Percentiles rank a stretch among this genome's conserved stretches.
These are phyloP conservation scores for Stenoptilia bipunctidactyla DNA, from an alignment of 2,888 invertebrate genomes.

Conservation along the genomic window DNA sequence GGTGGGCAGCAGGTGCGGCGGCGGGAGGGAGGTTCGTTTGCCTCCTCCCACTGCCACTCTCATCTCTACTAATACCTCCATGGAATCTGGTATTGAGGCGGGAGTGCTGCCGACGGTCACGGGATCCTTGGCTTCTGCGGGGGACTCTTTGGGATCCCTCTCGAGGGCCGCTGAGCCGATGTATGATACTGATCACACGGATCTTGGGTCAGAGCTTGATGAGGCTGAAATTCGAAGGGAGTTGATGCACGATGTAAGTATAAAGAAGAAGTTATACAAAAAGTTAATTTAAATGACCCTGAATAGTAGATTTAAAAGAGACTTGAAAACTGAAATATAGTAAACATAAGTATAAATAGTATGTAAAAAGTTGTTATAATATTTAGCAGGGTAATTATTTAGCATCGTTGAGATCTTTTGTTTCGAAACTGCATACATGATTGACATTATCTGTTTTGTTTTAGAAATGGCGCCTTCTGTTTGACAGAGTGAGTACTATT, in stretches of 20 bases:
- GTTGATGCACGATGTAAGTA: conserved; percentile 84
- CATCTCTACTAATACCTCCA: conserved; percentile 63
- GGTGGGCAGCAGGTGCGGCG: conserved; percentile 55
- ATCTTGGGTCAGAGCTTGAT: conserved; percentile 83
- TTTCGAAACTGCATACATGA: no score
- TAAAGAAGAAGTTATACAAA: no score
- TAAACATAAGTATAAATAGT: no score
- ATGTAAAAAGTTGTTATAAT: no score
- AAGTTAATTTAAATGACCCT: no score
- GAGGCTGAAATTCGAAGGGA: conserved; percentile 83
- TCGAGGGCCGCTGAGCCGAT: conserved; percentile 74
- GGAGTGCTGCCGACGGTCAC: conserved; percentile 81
- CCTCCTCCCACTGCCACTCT: conserved; percentile 47
- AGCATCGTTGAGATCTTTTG: no score
- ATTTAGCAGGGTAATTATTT: no score
- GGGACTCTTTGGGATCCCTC: conserved; percentile 70
- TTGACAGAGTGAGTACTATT: conserved; percentile 79
- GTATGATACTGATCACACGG: conserved; percentile 86
- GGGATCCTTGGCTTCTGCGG: conserved; percentile 72
- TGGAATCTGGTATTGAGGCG: conserved; percentile 77
- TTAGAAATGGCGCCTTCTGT: conserved; percentile 91
- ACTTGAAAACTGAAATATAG: no score
- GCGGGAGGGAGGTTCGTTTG: conserved; percentile 37
- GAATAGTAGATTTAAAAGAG: no score
- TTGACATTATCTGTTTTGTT: no score